These are phyloP conservation scores for Amphiduros pacificus DNA, from an alignment of 2,888 invertebrate genomes.

Conservation along the genomic window DNA sequence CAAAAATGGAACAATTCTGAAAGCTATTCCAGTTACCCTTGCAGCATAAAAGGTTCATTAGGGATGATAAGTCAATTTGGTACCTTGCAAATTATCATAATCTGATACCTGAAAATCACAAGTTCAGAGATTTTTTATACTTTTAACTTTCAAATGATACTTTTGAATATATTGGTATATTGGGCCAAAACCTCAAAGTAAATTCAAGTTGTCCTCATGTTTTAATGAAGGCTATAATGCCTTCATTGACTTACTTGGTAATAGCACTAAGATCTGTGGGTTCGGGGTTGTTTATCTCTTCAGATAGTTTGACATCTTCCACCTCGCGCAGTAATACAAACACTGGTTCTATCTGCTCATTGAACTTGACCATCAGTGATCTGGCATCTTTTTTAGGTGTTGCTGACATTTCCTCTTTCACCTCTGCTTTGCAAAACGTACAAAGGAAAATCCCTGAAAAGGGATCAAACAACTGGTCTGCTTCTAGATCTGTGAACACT, in stretches of 20 bases:
- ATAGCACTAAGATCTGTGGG: slow-evolving; percentile 40
- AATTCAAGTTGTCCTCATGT: neutral
- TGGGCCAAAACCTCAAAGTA: neutral
- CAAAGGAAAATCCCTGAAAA: slow-evolving; percentile 60
- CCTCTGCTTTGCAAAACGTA: slow-evolving; percentile 84
- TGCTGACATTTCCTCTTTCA: slow-evolving; percentile 81
- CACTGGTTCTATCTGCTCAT: slow-evolving; percentile 89
- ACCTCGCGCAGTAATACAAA: slow-evolving; percentile 81
- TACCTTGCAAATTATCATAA: too few species aligned
- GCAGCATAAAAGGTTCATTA: too few species aligned
- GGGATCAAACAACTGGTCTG: slow-evolving; percentile 60
- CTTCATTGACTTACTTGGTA: neutral
- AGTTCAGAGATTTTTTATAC: too few species aligned
- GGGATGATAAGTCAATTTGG: too few species aligned
- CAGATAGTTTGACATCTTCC: slow-evolving; percentile 89
- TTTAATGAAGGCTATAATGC: neutral
- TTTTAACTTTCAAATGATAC: too few species aligned
- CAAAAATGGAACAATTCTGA: too few species aligned
- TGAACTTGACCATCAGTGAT: slow-evolving; percentile 80
- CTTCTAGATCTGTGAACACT: slow-evolving; percentile 93
- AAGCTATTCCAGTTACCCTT: too few species aligned
- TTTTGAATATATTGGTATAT: too few species aligned
- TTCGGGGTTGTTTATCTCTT: slow-evolving; percentile 91
- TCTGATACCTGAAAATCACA: too few species aligned
- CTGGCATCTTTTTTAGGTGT: slow-evolving; percentile 91